Base-by-base conservation (phyloP, 2,797 vertebrate species). In the Schizopygopsis malacanthus region DNA sequence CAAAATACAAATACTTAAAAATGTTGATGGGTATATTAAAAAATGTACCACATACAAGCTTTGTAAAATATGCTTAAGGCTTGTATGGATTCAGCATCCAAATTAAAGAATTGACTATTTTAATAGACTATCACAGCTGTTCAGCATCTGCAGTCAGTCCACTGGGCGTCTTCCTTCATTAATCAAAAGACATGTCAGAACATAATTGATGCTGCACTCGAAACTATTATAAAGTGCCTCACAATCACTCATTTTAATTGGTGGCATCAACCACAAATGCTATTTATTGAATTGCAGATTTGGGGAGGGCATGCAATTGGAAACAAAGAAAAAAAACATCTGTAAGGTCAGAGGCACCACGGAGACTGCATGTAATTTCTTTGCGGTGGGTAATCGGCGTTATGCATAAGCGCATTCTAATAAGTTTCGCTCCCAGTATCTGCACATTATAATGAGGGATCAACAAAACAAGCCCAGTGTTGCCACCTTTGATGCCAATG, bases 81-180 rank as follows among this genome's bases (percentile, higher is more conserved):
- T 70, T 86, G 79, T 47, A 50, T 89, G 82, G 79, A 84, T 87
- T 80, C 83, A 67, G 71, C 59, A 81, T 88, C 80, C 88, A 86
- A 87, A 87, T 83, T 78, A 88, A 90, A 79, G 56, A 79, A 84
- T 86, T 73, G 37, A 67, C 76, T 82, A 80, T 87, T 86, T 79
- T 82, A 87, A 85, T 79, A 78, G 71, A 80, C 85, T 75, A 52
- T 59, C 84, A 65, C 89, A 87, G 90, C 86, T 89, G 87, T 87
- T 88, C 65, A 69, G 87, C 88, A 89, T 89, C 81, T 89, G 84
- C 85, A 79, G 33, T 78, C 54, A 79, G 81, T 86, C 87, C 87
- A 81, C 76, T 78, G 88, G 85, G 83, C 79, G 50, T 86, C 69
- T 88, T 89, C 73, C 86, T 85, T 79, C 81, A 82, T 79, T 56